Conservation (phyloP, 2,888 invertebrate genomes). For the Napeogenes inachia region DNA sequence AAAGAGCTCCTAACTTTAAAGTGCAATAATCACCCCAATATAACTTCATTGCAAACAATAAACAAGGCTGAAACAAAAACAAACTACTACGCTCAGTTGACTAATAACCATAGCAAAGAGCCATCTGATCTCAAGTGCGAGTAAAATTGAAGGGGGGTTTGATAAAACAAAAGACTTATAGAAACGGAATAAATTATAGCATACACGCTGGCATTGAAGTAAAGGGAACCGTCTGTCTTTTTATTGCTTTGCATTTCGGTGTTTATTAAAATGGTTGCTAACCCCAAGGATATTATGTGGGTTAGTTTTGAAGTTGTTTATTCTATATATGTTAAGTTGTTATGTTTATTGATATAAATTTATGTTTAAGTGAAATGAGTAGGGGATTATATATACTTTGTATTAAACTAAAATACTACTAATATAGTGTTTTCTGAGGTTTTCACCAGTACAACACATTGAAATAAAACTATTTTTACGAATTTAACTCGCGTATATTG, state of each 20-base stretch:
- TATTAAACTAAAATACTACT: too few species aligned
- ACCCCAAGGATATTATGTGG: neutral
- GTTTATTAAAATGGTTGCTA: conserved; percentile 33
- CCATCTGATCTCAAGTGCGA: conserved; percentile 56
- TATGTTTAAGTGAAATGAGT: neutral
- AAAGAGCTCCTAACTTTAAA: conserved; percentile 16
- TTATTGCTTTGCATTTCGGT: conserved; percentile 45
- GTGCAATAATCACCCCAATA: conserved; percentile 29
- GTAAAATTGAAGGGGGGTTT: conserved; percentile 34
- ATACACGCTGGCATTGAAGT: conserved; percentile 52
- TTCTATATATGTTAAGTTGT: neutral
- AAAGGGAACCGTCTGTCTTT: conserved; percentile 55
- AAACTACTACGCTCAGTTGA: conserved; percentile 51
- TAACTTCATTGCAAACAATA: conserved; percentile 38
- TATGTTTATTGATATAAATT: neutral
- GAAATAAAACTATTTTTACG: too few species aligned
- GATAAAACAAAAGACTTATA: conserved; percentile 42
- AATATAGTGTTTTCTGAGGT: too few species aligned
- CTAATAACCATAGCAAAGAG: conserved; percentile 62
- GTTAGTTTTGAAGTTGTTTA: neutral
- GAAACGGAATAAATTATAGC: conserved; percentile 63
- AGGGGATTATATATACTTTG: too few species aligned
- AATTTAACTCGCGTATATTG: too few species aligned
- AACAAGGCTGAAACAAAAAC: conserved; percentile 45
- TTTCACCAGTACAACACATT: too few species aligned